Evolutionary conservation across 2,113 vertebrate species (phyloP), one percentile per base, ranked within the genome.

Genomic region (Lophius piscatorius): DNA sequence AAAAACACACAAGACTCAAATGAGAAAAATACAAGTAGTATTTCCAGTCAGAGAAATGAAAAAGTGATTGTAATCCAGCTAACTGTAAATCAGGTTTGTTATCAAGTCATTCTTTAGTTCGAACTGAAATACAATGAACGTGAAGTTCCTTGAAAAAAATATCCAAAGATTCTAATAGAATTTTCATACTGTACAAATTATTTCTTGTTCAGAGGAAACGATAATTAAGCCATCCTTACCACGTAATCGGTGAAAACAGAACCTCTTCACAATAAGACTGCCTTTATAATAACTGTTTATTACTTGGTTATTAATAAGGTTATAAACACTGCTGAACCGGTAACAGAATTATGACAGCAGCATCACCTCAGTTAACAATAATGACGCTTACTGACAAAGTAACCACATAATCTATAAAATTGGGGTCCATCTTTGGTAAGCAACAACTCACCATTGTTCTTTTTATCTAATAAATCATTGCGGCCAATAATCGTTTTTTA

Each of bases 11-110:
- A 8, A 56, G 1, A 39, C 6, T 29, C 44, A 63, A 48, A 29
- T 61, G 6, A 56, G 14, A 39, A 78, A 80, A 80, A 70, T 78
- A 45, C 51, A 59, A 63, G 26, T 23, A 7, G 54, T 62, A 69
- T 66, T 82, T 73, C 33, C 46, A 70, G 57, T 70, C 44, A 14
- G 29, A 35, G 17, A 41, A 48, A 42, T 21, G 2, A 11, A 42
- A 41, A 59, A 34, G 14, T 44, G 3, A 49, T 31, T 16, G 3
- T 31, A 34, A 57, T 52, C 12, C 61, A 31, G 12, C 14, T 44
- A 23, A 31, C 1, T 38, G n/a, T 41, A 17, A 57, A 67, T 72
- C 36, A 36, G 16, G 3, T 28, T 50, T 55, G 45, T 13, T 33
- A 48, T 45, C 9, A 23, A 23, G 31, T 31, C 1, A 55, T 50